These are phyloP conservation scores for Pseudobourletiella spinata DNA, from an alignment of 1,140 invertebrate species.

Conservation along the genomic window DNA sequence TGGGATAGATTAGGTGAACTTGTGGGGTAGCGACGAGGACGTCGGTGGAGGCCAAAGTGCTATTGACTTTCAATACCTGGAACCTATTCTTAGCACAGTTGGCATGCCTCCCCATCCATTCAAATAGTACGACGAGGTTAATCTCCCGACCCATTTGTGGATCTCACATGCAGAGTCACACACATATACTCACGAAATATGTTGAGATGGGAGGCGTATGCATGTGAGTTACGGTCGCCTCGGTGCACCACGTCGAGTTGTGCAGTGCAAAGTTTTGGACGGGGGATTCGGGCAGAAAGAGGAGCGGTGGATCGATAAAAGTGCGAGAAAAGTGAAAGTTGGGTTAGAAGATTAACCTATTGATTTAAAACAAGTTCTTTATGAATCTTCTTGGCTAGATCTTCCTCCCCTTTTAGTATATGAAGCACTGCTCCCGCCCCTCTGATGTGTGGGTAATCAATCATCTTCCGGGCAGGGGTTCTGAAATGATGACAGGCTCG, in stretches of 20 bases:
- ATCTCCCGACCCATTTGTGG: too few species aligned
- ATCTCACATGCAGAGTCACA: too few species aligned
- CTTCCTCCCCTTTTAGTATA: not conserved
- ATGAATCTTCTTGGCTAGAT: not conserved
- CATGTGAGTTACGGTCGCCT: not conserved
- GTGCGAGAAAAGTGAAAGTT: constrained; percentile 3
- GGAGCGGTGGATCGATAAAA: not conserved
- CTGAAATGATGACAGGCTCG: not conserved
- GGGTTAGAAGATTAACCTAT: constrained; percentile 3
- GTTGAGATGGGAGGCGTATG: not conserved
- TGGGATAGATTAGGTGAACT: not conserved
- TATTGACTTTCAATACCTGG: too few species aligned
- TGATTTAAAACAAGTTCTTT: constrained; percentile 1
- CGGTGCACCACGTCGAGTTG: not conserved
- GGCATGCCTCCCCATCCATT: too few species aligned
- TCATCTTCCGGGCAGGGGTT: not conserved
- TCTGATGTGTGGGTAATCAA: constrained; percentile 3
- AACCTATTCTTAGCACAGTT: too few species aligned
- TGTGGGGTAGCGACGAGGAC: too few species aligned
- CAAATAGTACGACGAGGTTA: too few species aligned
- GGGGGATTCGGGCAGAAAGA: not conserved
- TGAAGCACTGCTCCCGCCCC: too few species aligned
- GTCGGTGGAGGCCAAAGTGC: too few species aligned
- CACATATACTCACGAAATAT: too few species aligned
- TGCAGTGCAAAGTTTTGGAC: not conserved